These are phyloP conservation scores for Cryptus viduatorius DNA, from an alignment of 2,888 invertebrate species.

Conservation along the genomic window DNA sequence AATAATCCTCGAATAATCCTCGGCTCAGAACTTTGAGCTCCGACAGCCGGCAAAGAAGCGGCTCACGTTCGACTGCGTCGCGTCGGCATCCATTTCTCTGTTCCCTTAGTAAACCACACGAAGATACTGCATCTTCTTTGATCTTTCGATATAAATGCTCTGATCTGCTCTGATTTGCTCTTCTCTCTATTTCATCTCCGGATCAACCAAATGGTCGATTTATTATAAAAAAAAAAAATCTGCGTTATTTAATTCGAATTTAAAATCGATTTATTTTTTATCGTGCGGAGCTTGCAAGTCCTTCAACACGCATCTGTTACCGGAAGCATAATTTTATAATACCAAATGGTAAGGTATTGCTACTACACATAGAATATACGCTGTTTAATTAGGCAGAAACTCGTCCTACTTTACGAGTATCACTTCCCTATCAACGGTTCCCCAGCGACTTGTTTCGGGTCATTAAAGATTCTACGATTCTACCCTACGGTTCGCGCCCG, in stretches of 20 bases:
- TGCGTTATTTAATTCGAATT: not conserved
- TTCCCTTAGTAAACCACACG: constrained; percentile 14
- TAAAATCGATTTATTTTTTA: not conserved
- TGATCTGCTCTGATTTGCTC: not conserved
- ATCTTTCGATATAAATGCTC: constrained; percentile 37
- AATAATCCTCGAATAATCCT: constrained; percentile 82
- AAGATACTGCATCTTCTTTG: constrained; percentile 25
- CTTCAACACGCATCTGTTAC: constrained; percentile 71
- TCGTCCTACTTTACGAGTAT: constrained; percentile 70
- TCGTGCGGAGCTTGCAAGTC: not conserved
- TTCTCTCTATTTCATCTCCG: not conserved
- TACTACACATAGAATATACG: constrained; percentile 26
- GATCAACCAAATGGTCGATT: not conserved
- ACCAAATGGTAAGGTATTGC: constrained; percentile 61
- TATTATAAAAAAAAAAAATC: constrained; percentile 41
- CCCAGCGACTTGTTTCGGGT: constrained; percentile 47
- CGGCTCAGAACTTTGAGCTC: constrained; percentile 77
- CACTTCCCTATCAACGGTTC: constrained; percentile 16
- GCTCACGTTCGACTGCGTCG: constrained; percentile 66
- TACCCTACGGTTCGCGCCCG: constrained; percentile 11
- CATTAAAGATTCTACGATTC: constrained; percentile 41
- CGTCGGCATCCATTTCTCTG: constrained; percentile 61
- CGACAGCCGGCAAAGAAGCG: constrained; percentile 78
- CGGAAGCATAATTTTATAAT: constrained; percentile 72
- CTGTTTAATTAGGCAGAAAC: constrained; percentile 75